A percentile compares a stretch with the other conserved stretches of the same genome.
These are phyloP conservation scores for Leptoclinus maculatus DNA, from an alignment of 2,797 vertebrate species.

Conservation along the genomic window DNA sequence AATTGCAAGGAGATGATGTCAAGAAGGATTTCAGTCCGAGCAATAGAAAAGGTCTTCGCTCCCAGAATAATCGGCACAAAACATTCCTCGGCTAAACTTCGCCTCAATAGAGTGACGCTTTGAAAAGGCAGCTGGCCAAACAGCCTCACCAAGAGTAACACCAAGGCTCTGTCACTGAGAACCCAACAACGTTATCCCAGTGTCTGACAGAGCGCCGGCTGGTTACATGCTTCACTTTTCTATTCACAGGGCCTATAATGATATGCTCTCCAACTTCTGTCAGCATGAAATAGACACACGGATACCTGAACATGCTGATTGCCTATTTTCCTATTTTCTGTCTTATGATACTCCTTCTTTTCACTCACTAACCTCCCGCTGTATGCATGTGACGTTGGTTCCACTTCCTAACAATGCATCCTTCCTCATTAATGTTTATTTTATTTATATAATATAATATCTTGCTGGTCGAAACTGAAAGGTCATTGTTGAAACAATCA, in stretches of 20 bases:
- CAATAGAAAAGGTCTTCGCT: slow-evolving; percentile 83
- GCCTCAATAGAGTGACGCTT: slow-evolving; percentile 76
- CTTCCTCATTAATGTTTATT: neutral
- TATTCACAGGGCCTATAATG: neutral
- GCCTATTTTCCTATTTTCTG: neutral
- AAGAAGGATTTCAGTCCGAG: slow-evolving; percentile 89
- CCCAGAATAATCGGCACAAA: slow-evolving; percentile 80
- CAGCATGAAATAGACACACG: slow-evolving; percentile 1
- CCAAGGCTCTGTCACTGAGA: slow-evolving; percentile 62
- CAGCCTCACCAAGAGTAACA: slow-evolving; percentile 71
- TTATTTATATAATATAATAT: no score
- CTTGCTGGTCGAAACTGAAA: no score
- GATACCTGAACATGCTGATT: neutral
- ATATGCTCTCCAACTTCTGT: neutral
- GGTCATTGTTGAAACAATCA: no score
- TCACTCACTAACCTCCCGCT: neutral
- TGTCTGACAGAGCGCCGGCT: slow-evolving; percentile 46
- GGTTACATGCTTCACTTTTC: slow-evolving; percentile 24
- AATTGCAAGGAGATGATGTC: slow-evolving; percentile 85
- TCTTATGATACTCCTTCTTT: neutral
- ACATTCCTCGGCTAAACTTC: slow-evolving; percentile 76
- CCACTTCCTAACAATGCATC: neutral
- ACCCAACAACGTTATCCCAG: slow-evolving; percentile 67
- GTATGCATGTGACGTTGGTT: neutral
- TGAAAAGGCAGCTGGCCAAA: slow-evolving; percentile 83